phyloP scores from a whole-genome alignment of 1,140 invertebrate species.

The Drosophila rhopaloa region DNA sequence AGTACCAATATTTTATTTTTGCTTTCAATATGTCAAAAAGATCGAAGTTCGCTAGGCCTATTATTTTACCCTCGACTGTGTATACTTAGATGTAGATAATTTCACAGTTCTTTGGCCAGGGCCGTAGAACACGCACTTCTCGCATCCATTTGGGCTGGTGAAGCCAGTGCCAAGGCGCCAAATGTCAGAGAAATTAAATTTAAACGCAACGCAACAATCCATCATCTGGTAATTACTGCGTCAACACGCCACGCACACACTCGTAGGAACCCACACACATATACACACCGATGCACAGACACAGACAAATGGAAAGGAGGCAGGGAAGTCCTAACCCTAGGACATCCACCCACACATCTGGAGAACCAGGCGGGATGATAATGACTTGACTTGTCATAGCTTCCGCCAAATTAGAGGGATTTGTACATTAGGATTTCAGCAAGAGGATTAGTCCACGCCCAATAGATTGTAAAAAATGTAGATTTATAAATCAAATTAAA shows the following conservation, averaged over 20 bases:
- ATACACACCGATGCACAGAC: conserved; percentile 11
- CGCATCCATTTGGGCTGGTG: conserved; percentile 65
- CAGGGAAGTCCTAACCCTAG: conserved; percentile 28
- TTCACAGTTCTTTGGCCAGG: conserved; percentile 77
- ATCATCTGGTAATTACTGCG: conserved; percentile 82
- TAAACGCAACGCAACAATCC: conserved; percentile 83
- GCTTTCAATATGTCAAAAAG: background rate
- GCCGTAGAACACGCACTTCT: conserved; percentile 66
- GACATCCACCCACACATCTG: conserved; percentile 42
- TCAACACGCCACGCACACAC: conserved; percentile 75
- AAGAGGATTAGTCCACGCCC: conserved; percentile 1
- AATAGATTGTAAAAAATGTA: background rate
- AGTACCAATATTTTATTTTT: background rate
- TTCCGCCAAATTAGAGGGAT: conserved; percentile 76
- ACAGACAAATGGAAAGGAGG: conserved; percentile 17
- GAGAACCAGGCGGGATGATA: conserved; percentile 48
- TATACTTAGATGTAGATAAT: conserved; percentile 66
- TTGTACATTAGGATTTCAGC: conserved; percentile 50
- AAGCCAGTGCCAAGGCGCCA: conserved; percentile 69
- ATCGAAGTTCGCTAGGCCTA: background rate
- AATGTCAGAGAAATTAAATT: conserved; percentile 82
- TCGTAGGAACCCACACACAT: background rate
- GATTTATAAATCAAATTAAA: background rate
- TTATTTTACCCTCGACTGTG: background rate
- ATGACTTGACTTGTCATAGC: conserved; percentile 81